Evolutionary conservation across 2,797 vertebrate genomes (phyloP).

Genomic region (Pseudocheirus occidentalis): DNA sequence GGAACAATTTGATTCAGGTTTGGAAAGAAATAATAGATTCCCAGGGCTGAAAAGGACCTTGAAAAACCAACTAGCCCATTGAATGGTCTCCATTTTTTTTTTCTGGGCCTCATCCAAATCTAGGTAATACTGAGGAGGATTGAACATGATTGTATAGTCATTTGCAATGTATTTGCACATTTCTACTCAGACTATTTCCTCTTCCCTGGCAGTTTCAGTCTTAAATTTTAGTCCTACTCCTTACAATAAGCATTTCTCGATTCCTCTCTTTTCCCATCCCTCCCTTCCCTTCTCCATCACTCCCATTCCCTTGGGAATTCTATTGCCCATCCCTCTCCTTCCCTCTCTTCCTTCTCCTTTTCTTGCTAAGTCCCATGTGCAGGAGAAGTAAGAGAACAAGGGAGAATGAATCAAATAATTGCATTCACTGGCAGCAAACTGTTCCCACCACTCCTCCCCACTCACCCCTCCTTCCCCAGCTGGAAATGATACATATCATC

Average conservation of each 20-base stretch:
- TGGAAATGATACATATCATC: background rate
- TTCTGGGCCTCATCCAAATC: background rate
- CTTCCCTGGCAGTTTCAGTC: background rate
- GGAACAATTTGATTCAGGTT: background rate
- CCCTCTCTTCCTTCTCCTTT: background rate
- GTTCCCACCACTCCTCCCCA: background rate
- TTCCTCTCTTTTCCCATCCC: background rate
- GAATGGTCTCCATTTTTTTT: background rate
- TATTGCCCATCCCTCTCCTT: background rate
- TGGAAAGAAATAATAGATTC: background rate
- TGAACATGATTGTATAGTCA: background rate
- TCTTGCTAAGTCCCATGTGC: background rate
- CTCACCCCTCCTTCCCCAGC: background rate
- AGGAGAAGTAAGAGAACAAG: background rate
- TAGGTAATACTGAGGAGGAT: background rate
- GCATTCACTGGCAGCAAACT: background rate
- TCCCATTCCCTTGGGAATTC: background rate
- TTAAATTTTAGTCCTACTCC: background rate
- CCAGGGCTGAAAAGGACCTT: background rate
- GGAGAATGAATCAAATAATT: background rate
- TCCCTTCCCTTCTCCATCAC: background rate
- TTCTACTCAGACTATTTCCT: background rate
- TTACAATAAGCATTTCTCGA: background rate
- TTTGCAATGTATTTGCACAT: background rate
- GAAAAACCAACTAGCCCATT: background rate